Base-by-base conservation (phyloP, 1,140 invertebrate genomes). In the Drosophila bocqueti region DNA sequence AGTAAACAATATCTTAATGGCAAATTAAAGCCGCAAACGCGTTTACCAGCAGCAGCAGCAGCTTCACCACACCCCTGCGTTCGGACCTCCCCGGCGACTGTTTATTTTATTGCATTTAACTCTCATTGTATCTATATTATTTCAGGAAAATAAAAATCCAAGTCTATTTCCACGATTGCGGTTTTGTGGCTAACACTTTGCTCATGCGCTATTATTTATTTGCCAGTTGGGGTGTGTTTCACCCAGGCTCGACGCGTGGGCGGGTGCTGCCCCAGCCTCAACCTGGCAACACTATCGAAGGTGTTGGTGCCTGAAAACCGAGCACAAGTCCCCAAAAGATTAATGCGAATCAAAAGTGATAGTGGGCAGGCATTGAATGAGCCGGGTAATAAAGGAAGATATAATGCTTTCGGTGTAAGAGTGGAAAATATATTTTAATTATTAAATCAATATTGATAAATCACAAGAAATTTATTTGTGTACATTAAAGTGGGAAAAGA, bases 1-100 rank as follows among this genome's bases (percentile, higher is more conserved):
- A 75, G 82, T 85, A 85, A 85, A 85, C 80, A 85, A 85, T 85
- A 85, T 79, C 62, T 75, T 84, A 89, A 89, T 89, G 74, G 84
- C 75, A 69, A 84, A 89, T 89, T 89, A 89, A 89, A 79, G 84
- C 84, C 84, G 60, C 84, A 89, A 87, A 81, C 83, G 76, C 73
- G 79, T 76, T 86, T 79, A 52, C 46, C 46, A 46, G 45, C 65
- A 59, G 57, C 50, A 58, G 42, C 42, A 45, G 42, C 24, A 38
- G 31, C 21, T 31, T 18, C 26, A 38, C 21, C 42, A 57, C 62
- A 18, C 47, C 43, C 59, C 26, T 57, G 40, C 45, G 36, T 6
- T 2, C 54, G 46, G 18, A 55, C 52, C 52, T 38, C 52, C 18
- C 36, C 46, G 40, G 36, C 24, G 42, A 81, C 59, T 57, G 61